A percentile compares a stretch with the other conserved stretches of the same genome.
phyloP scores from a whole-genome alignment of 1,140 invertebrate species.

The Drosophila subpulchrella region DNA sequence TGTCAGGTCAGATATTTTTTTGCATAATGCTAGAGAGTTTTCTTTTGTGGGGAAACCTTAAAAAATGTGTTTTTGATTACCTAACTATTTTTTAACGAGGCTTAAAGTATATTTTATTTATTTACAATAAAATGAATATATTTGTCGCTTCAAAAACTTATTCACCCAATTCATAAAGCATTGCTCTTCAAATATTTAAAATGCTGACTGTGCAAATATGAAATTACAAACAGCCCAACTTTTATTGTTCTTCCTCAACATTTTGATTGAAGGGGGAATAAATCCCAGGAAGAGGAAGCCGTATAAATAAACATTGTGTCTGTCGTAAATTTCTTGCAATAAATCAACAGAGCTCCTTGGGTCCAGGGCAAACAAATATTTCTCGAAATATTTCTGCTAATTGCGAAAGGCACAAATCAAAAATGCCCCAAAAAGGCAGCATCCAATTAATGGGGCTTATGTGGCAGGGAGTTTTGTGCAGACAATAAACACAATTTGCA shows the following conservation, averaged over 20 bases:
- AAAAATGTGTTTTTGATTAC: not conserved
- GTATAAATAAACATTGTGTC: slow-evolving; percentile 20
- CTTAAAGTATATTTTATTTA: too few species aligned
- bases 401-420: slow-evolving; percentile 54
- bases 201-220: slow-evolving; percentile 10
- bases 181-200: slow-evolving; percentile 21
- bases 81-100: not conserved
- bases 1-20: slow-evolving; percentile 30
- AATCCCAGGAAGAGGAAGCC: not conserved
- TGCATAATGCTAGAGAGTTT: slow-evolving; percentile 34
- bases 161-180: slow-evolving; percentile 16
- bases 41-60: not conserved
- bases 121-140: not conserved
- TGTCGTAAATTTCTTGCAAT: slow-evolving; percentile 33
- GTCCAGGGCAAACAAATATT: slow-evolving; percentile 18
- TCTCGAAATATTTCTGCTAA: slow-evolving; percentile 43
- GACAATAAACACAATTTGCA: slow-evolving; percentile 67
- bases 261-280: not conserved
- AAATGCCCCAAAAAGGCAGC: slow-evolving; percentile 47
- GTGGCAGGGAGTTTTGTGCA: slow-evolving; percentile 20
- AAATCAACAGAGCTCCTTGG: slow-evolving; percentile 39
- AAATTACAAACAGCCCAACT: slow-evolving; percentile 2
- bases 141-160: not conserved
- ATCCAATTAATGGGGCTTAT: slow-evolving; percentile 52
- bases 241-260: not conserved